Base-by-base conservation (phyloP, 2,797 vertebrate species). In the Girardinus metallicus region DNA sequence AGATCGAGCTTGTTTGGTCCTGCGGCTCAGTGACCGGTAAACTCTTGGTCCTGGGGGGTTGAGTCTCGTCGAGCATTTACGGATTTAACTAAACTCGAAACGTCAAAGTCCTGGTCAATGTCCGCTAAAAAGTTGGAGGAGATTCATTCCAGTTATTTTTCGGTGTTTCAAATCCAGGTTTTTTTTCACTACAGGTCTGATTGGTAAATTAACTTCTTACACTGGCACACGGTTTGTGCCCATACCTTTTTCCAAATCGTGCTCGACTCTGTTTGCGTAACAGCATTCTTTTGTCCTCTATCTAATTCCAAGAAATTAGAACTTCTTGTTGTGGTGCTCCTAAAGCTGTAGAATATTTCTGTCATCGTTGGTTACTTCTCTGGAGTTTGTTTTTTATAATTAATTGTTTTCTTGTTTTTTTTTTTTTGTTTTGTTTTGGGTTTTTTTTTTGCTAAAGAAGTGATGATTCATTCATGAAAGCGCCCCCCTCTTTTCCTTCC, bases 341-440 rank as follows among this genome's bases (percentile, higher is more conserved):
- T 94, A 92, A 95, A 95, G 92, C 93, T 93, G 83, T 92, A 88
- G 85, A 90, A 88, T 76, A 81, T 85, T 91, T 89, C 53, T 83
- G 83, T 89, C 87, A 82, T 82, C 64, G 75, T 86, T 87, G 64
- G 34, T 88, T 81, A 15, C 81, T 86, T 90, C 83, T 82, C 49
- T 81, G 29, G 29, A 46, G 68, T 70, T 77, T 68, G 0, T 31
- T 34, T 62, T 47, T 39, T 51, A n/a, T 43, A 70, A n/a, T 70
- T 29, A 71, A 44, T 71, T 71, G 68, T 68, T 68, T 66, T 39
- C 62, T 36, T 64, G 16, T 10, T 70, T 70, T 68, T 21, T 43
- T 68, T 68, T 5, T n/a, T 29, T n/a, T 71, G 36, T 43, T 68
- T 68, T 5, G 15, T 29, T n/a, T 71, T 74, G n/a, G n/a, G 36